Base-by-base conservation (phyloP, 1,140 invertebrate species). In the Lepidurus arcticus region DNA sequence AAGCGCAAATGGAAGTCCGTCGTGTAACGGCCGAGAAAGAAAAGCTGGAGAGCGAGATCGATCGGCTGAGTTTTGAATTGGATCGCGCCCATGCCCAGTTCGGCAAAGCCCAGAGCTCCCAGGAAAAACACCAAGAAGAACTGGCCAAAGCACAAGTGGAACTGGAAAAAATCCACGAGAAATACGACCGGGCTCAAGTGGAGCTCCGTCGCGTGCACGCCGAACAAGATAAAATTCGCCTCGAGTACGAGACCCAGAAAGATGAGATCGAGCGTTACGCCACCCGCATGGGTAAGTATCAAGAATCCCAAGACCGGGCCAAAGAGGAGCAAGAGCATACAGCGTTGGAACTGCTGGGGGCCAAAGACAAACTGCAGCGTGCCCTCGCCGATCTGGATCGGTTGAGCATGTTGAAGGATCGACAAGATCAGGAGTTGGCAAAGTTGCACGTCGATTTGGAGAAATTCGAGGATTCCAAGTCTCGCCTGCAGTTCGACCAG, bases 71-170 rank as follows among this genome's bases (percentile, higher is more conserved):
- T 81, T 95, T 94, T 84, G 94, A 97, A 84, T 85, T 94, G 76
- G 93, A 95, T 81, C 85, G 93, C 74, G 90, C 92, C 0, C 92
- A 94, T 83, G 90, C 91, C 73, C 93, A 95, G 84, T 89, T 91
- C 81, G 90, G 89, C 78, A 96, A 96, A 86, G 90, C 91, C 1
- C 93, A 93, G 83, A 90, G 90, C 7, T 90, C 90, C 11, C 91
- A 94, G 77, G 94, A 96, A 82, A 95, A 95, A 82, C 90, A 91
- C 78, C 94, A 96, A 83, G 94, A 96, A 84, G 94, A 97, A 85
- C 88, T 94, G 73, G 91, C 92, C 0, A 88, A 93, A 82, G 89
- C 94, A 82, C 92, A 94, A 83, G 88, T 94, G 42, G 95, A 96
- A 85, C 86, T 95, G 13, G 94, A 96, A 83, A 96, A 95, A 84